Evolutionary conservation across 1,140 invertebrate genomes (phyloP).

Genomic region (Gerris buenoi): DNA sequence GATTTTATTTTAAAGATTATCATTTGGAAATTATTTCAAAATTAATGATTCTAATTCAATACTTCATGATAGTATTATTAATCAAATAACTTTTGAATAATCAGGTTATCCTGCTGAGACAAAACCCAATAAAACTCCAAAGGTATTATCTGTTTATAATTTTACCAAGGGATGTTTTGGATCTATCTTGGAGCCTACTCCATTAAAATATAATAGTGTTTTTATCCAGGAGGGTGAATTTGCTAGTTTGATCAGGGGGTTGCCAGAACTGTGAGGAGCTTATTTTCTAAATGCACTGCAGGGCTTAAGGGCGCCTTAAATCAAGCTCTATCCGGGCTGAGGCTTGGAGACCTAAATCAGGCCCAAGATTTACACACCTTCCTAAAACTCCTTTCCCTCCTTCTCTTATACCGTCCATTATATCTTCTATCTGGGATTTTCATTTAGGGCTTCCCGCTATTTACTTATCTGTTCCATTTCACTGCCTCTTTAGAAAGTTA

Average conservation of each 20-base stretch:
- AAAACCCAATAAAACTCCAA: too few species aligned
- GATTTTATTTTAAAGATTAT: too few species aligned
- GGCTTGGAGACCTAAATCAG: background rate
- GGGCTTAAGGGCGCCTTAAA: background rate
- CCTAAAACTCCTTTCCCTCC: background rate
- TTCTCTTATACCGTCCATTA: background rate
- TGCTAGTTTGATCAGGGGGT: background rate
- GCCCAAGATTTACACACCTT: background rate
- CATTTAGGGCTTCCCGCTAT: background rate
- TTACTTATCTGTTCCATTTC: background rate
- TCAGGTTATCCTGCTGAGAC: too few species aligned
- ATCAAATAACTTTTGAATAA: too few species aligned
- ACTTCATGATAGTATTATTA: too few species aligned
- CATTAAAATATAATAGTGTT: background rate
- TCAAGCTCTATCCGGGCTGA: background rate
- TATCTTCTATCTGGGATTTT: background rate
- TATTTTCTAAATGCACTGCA: background rate
- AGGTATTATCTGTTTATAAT: too few species aligned
- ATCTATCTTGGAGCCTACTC: too few species aligned
- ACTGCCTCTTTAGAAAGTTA: too few species aligned
- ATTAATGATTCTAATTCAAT: too few species aligned
- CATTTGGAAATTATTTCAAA: too few species aligned
- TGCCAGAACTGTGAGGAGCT: background rate
- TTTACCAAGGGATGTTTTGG: too few species aligned
- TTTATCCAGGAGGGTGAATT: background rate